Evolutionary conservation across 2,113 vertebrate species (phyloP).

Genomic region (Gambusia affinis): DNA sequence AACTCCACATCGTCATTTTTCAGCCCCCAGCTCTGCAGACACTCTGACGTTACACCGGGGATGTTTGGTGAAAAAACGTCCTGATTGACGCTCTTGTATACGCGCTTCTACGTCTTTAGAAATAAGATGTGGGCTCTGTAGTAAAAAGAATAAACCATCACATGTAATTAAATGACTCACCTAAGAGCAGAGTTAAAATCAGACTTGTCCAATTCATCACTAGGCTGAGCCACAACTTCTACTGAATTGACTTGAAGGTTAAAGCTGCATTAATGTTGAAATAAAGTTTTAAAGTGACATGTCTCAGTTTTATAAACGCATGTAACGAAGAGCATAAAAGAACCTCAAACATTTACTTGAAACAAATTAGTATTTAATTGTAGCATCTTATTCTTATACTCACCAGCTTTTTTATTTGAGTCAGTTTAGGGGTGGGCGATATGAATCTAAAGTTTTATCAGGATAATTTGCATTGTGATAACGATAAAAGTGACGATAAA

Average conservation of each 20-base stretch:
- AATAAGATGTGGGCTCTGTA: background rate
- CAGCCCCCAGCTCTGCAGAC: slow-evolving; percentile 1
- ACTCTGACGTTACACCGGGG: background rate
- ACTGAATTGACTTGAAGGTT: background rate
- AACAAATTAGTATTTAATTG: no score
- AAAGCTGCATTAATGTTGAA: background rate
- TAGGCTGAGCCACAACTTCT: background rate
- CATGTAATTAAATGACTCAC: background rate
- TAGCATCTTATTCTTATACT: no score
- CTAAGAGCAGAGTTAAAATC: background rate
- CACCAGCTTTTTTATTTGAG: no score
- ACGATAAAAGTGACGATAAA: no score
- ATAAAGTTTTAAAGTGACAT: background rate
- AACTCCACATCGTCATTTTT: background rate
- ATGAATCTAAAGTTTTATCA: no score
- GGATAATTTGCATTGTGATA: no score
- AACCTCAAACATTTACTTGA: no score
- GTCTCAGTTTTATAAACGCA: no score
- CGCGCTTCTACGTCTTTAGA: background rate
- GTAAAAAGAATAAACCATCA: slow-evolving; percentile 7
- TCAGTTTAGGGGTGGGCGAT: no score
- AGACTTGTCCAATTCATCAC: background rate
- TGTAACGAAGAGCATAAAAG: no score
- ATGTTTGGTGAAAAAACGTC: slow-evolving; percentile 2
- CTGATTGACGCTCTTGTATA: slow-evolving; percentile 15